These are phyloP conservation scores for Allacma fusca DNA, from an alignment of 2,888 invertebrate genomes.

Conservation along the genomic window DNA sequence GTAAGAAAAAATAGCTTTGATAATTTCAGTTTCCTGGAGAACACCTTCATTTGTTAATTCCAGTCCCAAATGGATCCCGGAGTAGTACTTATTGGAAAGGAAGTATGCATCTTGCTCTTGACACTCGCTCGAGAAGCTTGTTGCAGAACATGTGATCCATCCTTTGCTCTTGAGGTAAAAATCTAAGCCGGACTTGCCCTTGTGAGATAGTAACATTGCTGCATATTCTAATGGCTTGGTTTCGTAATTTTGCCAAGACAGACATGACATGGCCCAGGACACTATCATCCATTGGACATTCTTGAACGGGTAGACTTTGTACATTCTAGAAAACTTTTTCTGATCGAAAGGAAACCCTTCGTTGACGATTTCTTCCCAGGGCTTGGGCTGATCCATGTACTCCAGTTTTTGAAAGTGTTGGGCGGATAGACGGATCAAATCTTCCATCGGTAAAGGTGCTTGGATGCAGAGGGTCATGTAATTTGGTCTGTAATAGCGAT, in stretches of 20 bases:
- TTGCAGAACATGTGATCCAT: background rate
- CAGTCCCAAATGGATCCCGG: background rate
- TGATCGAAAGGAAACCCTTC: slow-evolving; percentile 17
- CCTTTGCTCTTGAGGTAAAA: background rate
- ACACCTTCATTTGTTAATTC: background rate
- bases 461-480: slow-evolving; percentile 5
- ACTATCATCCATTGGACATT: background rate
- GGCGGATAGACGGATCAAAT: background rate
- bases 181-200: background rate
- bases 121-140: background rate
- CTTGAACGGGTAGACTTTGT: background rate
- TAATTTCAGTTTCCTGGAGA: background rate
- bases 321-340: background rate
- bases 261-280: background rate
- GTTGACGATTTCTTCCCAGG: background rate
- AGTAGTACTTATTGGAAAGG: background rate
- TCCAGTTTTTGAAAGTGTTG: background rate
- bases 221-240: background rate
- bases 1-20: slow-evolving; percentile 8
- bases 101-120: background rate
- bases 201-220: background rate
- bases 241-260: background rate
- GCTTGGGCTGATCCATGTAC: background rate
- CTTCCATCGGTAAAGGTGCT: background rate
- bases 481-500: slow-evolving; percentile 14